Evolutionary conservation across 2,888 invertebrate species (phyloP).

Genomic region (Athalia cordata): DNA sequence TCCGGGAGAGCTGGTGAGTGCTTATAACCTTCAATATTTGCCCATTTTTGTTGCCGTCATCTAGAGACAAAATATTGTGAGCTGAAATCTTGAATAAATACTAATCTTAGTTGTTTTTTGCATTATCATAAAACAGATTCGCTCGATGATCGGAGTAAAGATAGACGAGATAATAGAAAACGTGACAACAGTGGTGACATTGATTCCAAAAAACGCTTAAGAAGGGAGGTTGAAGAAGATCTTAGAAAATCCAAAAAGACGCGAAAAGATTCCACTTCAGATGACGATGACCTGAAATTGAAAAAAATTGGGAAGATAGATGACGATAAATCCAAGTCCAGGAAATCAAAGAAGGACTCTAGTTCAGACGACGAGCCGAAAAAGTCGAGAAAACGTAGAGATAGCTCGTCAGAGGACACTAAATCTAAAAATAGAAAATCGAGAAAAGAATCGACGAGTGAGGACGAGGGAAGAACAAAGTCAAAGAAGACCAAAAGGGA

Average conservation of each 20-base stretch:
- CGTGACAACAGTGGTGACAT: slow-evolving; percentile 73
- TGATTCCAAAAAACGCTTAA: slow-evolving; percentile 71
- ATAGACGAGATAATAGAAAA: slow-evolving; percentile 69
- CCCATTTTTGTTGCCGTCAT: neutral
- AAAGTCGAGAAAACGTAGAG: slow-evolving; percentile 78
- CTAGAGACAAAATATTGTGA: neutral
- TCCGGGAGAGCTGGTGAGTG: slow-evolving; percentile 62
- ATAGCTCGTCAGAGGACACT: slow-evolving; percentile 78
- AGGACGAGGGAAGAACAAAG: slow-evolving; percentile 66
- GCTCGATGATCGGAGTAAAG: slow-evolving; percentile 73
- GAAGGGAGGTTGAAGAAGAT: slow-evolving; percentile 74
- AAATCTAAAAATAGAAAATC: slow-evolving; percentile 75
- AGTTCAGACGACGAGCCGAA: slow-evolving; percentile 79
- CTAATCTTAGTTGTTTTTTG: neutral
- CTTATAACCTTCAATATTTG: neutral
- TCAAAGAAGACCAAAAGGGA: slow-evolving; percentile 65
- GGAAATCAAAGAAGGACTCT: slow-evolving; percentile 74
- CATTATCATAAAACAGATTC: slow-evolving; percentile 54
- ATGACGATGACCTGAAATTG: slow-evolving; percentile 66
- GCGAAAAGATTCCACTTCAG: slow-evolving; percentile 67
- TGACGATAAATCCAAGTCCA: slow-evolving; percentile 72
- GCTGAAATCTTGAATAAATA: too few relatives aligned
- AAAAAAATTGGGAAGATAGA: slow-evolving; percentile 63
- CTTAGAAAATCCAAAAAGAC: slow-evolving; percentile 63
- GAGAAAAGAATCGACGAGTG: slow-evolving; percentile 67